A percentile compares a stretch with the other conserved stretches of the same genome.
Conservation (phyloP, 2,797 vertebrate genomes). For the Gallinago nigripennis region DNA sequence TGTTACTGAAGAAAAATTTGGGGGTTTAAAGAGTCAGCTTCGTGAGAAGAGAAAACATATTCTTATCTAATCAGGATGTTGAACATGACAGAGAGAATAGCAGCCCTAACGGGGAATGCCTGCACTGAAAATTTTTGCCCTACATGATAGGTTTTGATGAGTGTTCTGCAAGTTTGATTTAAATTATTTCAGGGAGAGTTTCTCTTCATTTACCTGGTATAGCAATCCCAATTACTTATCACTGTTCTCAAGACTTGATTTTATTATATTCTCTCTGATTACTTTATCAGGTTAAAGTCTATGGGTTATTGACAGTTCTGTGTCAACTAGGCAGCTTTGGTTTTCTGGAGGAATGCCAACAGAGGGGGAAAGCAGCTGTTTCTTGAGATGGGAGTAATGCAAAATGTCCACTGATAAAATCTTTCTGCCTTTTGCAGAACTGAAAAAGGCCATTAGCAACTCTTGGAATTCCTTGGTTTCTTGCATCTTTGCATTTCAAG, state of each 20-base stretch:
- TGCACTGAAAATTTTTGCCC: neutral
- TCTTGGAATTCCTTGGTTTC: conserved; percentile 25
- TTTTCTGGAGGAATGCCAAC: conserved; percentile 36
- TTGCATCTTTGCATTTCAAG: neutral
- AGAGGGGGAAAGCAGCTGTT: conserved; percentile 43
- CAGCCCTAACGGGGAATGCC: neutral
- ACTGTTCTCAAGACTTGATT: conserved; percentile 54
- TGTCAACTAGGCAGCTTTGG: conserved; percentile 30
- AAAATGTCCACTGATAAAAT: conserved; percentile 26
- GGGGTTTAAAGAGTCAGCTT: neutral
- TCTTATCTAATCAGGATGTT: neutral
- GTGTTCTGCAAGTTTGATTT: neutral
- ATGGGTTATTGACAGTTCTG: conserved; percentile 56
- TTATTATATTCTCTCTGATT: conserved; percentile 46
- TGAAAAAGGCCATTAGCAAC: conserved; percentile 21
- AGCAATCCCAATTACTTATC: conserved; percentile 38
- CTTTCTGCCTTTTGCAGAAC: conserved; percentile 8
- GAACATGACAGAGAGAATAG: conserved; percentile 8
- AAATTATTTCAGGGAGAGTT: conserved; percentile 26
- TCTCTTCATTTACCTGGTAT: conserved; percentile 10
- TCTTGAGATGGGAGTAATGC: conserved; percentile 20
- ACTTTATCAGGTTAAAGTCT: conserved; percentile 56
- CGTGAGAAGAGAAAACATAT: neutral
- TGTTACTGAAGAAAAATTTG: conserved; percentile 5
- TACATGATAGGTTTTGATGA: neutral